Percentiles rank a stretch among this genome's conserved stretches.
These are phyloP conservation scores for Enoplosus armatus DNA, from an alignment of 2,797 vertebrate genomes.

Conservation along the genomic window DNA sequence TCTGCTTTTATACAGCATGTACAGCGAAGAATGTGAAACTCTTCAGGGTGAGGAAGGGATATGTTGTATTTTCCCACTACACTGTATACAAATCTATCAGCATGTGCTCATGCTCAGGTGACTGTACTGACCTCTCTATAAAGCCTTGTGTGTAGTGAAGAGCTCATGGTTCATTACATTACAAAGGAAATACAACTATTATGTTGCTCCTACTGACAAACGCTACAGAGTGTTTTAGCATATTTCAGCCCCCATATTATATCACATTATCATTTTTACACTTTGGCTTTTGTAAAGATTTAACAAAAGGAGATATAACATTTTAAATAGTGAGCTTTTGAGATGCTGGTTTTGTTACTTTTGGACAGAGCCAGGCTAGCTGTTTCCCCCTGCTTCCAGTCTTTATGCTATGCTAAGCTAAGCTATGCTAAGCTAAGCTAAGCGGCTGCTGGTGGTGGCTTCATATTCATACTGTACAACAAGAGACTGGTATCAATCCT, in stretches of 20 bases:
- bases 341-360: background rate
- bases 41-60: too few species aligned
- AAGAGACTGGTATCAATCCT: background rate
- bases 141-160: background rate
- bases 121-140: too few species aligned
- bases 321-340: background rate
- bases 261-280: background rate
- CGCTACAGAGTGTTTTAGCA: too few species aligned
- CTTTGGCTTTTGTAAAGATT: background rate
- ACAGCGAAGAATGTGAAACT: too few species aligned
- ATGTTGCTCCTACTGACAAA: too few species aligned
- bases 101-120: too few species aligned
- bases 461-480: background rate
- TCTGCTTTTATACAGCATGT: too few species aligned
- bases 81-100: too few species aligned
- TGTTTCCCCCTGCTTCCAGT: background rate
- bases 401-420: background rate
- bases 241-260: too few species aligned
- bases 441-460: background rate
- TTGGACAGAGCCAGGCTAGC: background rate
- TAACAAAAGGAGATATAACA: background rate
- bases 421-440: background rate
- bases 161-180: background rate
- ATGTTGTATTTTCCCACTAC: too few species aligned
- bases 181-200: background rate